These are phyloP conservation scores for Cataglyphis albicans DNA, from an alignment of 2,888 invertebrate genomes.

Conservation along the genomic window DNA sequence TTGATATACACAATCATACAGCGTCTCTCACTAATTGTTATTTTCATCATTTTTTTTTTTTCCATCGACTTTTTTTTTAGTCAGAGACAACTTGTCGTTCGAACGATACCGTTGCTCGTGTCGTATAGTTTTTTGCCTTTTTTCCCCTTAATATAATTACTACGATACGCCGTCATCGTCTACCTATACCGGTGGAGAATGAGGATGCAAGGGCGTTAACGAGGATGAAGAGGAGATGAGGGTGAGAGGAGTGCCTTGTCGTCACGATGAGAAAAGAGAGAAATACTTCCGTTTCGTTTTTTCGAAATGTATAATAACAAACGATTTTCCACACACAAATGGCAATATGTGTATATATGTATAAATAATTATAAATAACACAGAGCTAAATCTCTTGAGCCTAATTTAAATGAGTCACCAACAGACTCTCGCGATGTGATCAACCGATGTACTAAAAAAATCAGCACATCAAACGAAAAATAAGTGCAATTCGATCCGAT, in stretches of 20 bases:
- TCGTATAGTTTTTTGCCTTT: constrained; percentile 59
- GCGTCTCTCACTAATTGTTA: constrained; percentile 84
- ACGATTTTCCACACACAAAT: constrained; percentile 17
- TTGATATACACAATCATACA: constrained; percentile 86
- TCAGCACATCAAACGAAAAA: neutral
- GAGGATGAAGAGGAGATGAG: constrained; percentile 27
- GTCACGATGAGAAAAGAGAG: constrained; percentile 66
- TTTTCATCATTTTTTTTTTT: constrained; percentile 67
- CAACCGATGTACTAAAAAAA: neutral
- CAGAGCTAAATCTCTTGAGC: constrained; percentile 52
- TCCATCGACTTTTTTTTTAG: constrained; percentile 66
- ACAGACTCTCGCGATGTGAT: neutral
- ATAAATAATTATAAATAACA: constrained; percentile 67
- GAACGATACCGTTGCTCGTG: constrained; percentile 61
- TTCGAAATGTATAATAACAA: constrained; percentile 40
- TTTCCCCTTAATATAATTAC: constrained; percentile 51
- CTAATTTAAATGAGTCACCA: constrained; percentile 20
- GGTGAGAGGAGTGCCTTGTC: constrained; percentile 49
- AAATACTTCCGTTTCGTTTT: constrained; percentile 54
- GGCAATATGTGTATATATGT: constrained; percentile 8
- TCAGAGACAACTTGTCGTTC: constrained; percentile 68
- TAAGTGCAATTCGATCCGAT: constrained; percentile 4
- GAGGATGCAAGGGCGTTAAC: constrained; percentile 36
- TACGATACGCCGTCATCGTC: constrained; percentile 65
- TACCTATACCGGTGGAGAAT: constrained; percentile 68